Evolutionary conservation across 2,888 invertebrate species (phyloP).

Genomic region (Stenodema calcarata): DNA sequence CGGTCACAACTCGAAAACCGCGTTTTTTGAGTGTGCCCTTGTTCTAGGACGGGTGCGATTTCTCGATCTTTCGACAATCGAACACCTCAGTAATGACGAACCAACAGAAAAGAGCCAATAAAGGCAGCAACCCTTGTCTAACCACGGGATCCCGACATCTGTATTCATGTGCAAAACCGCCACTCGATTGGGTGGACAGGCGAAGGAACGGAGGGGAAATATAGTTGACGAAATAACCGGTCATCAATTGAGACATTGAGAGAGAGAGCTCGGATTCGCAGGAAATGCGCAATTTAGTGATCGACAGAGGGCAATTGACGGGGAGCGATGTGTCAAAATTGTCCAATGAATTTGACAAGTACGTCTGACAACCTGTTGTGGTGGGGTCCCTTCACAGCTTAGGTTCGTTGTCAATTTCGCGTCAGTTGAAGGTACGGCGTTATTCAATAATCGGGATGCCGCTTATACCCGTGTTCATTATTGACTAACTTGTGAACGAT

Average conservation of each 20-base stretch:
- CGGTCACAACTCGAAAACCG: no score
- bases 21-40: no score
- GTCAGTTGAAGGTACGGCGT: background rate
- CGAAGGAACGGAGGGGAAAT: background rate
- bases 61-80: no score
- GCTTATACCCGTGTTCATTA: background rate
- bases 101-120: no score
- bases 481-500: background rate
- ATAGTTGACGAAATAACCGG: slow-evolving; percentile 3
- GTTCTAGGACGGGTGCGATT: no score
- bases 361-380: background rate
- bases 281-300: slow-evolving; percentile 45
- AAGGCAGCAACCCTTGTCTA: background rate
- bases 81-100: no score
- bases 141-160: background rate
- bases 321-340: slow-evolving; percentile 43
- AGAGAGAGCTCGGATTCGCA: slow-evolving; percentile 8
- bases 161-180: background rate
- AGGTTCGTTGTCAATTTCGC: background rate
- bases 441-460: background rate
- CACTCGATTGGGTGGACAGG: background rate
- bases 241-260: slow-evolving; percentile 20
- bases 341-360: slow-evolving; percentile 44
- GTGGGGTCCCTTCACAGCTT: background rate
- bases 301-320: slow-evolving; percentile 44